These are phyloP conservation scores for Epirrita christyi DNA, from an alignment of 2,888 invertebrate genomes.

Conservation along the genomic window DNA sequence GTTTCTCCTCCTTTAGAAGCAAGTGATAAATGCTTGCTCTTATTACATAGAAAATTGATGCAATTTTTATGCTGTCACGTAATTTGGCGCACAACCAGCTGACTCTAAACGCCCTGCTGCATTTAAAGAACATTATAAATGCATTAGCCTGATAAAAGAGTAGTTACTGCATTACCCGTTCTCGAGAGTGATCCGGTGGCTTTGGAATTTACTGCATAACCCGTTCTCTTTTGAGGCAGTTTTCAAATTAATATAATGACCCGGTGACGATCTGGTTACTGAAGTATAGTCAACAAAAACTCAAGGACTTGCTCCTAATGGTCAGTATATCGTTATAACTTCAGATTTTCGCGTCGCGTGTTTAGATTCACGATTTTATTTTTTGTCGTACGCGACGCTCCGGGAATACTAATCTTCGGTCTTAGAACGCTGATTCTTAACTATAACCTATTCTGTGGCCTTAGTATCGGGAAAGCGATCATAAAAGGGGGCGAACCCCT, in stretches of 20 bases:
- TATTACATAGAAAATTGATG: conserved; percentile 5
- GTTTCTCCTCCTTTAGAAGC: not conserved
- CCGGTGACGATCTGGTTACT: no score
- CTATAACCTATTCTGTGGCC: conserved; percentile 8
- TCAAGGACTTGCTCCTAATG: no score
- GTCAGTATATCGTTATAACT: no score
- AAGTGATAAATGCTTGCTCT: conserved; percentile 1
- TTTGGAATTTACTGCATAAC: no score
- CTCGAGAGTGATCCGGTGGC: no score
- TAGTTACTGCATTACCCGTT: no score
- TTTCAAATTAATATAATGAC: no score
- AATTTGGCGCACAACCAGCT: conserved; percentile 34
- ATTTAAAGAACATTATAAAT: conserved; percentile 63
- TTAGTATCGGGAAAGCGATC: conserved; percentile 32
- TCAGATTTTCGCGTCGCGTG: conserved; percentile 22
- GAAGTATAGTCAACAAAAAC: no score
- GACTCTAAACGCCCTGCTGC: conserved; percentile 44
- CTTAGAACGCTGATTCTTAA: not conserved
- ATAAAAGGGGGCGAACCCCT: conserved; percentile 29
- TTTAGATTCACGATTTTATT: conserved; percentile 27
- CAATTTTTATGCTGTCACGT: conserved; percentile 11
- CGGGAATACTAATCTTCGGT: conserved; percentile 30
- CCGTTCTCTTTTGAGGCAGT: no score
- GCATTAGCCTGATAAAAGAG: conserved; percentile 58
- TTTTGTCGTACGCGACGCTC: conserved; percentile 28